Evolutionary conservation across 1,140 invertebrate species (phyloP), one percentile per base, ranked within the genome.

Genomic region (Anthonomus grandis): DNA sequence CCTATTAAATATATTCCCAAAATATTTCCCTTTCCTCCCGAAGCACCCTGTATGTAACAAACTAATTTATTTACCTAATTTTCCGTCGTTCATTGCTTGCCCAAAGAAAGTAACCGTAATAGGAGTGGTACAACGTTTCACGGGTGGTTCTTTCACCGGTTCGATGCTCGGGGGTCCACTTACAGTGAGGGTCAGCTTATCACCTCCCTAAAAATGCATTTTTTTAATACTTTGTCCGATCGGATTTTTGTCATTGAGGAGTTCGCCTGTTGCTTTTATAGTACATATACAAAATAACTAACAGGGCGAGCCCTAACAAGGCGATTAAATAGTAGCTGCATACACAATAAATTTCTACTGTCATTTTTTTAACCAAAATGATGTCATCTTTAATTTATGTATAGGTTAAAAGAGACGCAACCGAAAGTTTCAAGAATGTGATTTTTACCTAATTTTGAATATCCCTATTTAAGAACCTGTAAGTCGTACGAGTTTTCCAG

Each of bases 161-260:
- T 56, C 54, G 19, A 60, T 54, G 45, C 41, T 58, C 53, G 41
- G 56, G 39, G 57, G 56, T 45, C 66, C 75, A 51, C 74, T 79
- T 59, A 86, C 80, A 55, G 83, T 79, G 44, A 88, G 73, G 36
- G 86, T 89, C 70, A 88, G 68, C 73, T 88, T 88, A 72, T 88
- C 86, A 63, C 86, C 86, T 62, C 86, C 86, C 86, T 71, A 50
- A 46, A 44, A 17, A 31, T 19, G 4, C 37, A 45, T n/a, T 37
- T 22, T 21, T 41, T 38, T n/a, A n/a, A n/a, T n/a, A n/a, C n/a
- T n/a, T n/a, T n/a, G n/a, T n/a, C n/a, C n/a, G n/a, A n/a, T n/a
- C n/a, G n/a, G n/a, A n/a, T n/a, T n/a, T n/a, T n/a, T n/a, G n/a
- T 34, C 31, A 2, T 1, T 34, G 31, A 34, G 31, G 15, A n/a